A percentile compares a stretch with the other conserved stretches of the same genome.
phyloP scores from a whole-genome alignment of 2,888 invertebrate species.

The Apomyelois bistriatella region DNA sequence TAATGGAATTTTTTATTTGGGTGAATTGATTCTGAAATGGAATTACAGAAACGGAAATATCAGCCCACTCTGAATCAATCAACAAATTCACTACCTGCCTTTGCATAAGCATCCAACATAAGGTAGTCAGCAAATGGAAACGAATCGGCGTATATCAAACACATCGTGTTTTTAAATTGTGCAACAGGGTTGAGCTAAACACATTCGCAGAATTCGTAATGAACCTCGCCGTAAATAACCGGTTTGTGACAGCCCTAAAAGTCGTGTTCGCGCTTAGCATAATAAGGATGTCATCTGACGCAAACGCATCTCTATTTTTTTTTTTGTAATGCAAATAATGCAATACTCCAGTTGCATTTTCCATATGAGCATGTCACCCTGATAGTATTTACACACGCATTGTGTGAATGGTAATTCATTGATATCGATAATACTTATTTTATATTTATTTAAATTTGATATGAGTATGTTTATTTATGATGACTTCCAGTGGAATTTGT shows the following conservation, averaged over 20 bases:
- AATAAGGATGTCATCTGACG: conserved; percentile 19
- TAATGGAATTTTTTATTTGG: too few relatives aligned
- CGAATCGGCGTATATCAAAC: conserved; percentile 46
- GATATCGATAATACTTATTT: not conserved
- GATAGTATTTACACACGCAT: not conserved
- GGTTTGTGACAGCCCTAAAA: conserved; percentile 18
- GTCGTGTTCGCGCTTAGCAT: conserved; percentile 18
- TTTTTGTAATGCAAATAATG: conserved; percentile 14
- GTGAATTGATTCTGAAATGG: not conserved
- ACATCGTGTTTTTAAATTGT: conserved; percentile 44
- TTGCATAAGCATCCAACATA: not conserved
- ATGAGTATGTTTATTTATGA: too few relatives aligned
- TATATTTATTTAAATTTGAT: too few relatives aligned
- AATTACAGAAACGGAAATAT: not conserved
- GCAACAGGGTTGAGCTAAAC: conserved; percentile 44
- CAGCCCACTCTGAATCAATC: not conserved
- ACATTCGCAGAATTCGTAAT: conserved; percentile 20
- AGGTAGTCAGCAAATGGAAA: not conserved
- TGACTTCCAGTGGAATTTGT: too few relatives aligned
- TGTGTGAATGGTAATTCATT: not conserved
- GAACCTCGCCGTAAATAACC: conserved; percentile 18
- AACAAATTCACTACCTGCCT: not conserved
- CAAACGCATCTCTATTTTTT: conserved; percentile 12
- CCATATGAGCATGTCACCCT: not conserved
- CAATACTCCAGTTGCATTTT: conserved; percentile 17